Conservation (phyloP, 2,113 vertebrate genomes). For the zebrafish (Danio rerio) region GRCz12tu NC_133188.1:39647501-39648000, state of each 20-base stretch:
- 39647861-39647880: constrained; percentile 10
- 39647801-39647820: neutral
- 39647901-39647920: neutral
- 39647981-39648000: constrained; percentile 70
- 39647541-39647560: too few relatives aligned
- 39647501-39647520: too few relatives aligned
- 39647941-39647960: constrained; percentile 76
- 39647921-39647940: constrained; percentile 35
- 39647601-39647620: too few relatives aligned
- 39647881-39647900: constrained; percentile 7
- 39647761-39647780: neutral
- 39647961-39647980: constrained; percentile 52
- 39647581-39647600: too few relatives aligned
- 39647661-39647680: neutral
- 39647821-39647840: neutral
- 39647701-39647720: neutral
- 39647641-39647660: too few relatives aligned
- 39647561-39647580: too few relatives aligned
- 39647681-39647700: neutral
- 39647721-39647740: neutral
- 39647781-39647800: neutral
- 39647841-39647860: neutral
- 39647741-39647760: neutral
- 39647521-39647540: too few relatives aligned
- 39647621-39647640: too few relatives aligned